Conservation (phyloP, 2,797 vertebrate genomes). For the Toxotes lorentzi region DNA sequence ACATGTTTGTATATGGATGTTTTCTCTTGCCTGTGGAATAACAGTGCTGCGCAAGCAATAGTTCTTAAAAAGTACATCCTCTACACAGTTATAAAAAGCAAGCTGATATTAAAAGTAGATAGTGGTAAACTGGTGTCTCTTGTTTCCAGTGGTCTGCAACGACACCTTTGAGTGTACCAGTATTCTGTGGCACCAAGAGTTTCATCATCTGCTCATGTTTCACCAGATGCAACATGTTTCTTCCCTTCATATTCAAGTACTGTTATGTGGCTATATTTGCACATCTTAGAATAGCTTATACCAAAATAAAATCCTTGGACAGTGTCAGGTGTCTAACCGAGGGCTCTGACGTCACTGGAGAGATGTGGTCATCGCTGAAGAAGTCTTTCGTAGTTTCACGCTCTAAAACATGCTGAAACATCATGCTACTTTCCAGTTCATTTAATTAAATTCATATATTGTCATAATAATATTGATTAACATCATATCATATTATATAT, state of each 20-base stretch:
- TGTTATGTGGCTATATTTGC: constrained; percentile 82
- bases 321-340: constrained; percentile 69
- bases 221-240: constrained; percentile 72
- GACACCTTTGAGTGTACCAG: constrained; percentile 80
- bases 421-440: constrained; percentile 81
- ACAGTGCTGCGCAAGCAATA: constrained; percentile 80
- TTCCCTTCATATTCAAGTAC: constrained; percentile 88
- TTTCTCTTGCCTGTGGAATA: constrained; percentile 79
- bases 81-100: constrained; percentile 80
- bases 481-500: constrained; percentile 73
- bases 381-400: constrained; percentile 61
- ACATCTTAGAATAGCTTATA: constrained; percentile 87
- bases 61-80: constrained; percentile 78
- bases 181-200: constrained; percentile 80
- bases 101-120: constrained; percentile 82
- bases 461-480: constrained; percentile 70
- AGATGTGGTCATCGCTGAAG: constrained; percentile 64
- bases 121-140: constrained; percentile 83
- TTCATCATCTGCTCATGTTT: constrained; percentile 70
- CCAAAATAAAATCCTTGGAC: constrained; percentile 80
- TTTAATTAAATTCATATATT: constrained; percentile 73
- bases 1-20: constrained; percentile 75
- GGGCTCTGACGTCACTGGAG: constrained; percentile 69
- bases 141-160: constrained; percentile 83
- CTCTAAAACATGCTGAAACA: constrained; percentile 74